Evolutionary conservation across 2,797 vertebrate species (phyloP), one percentile per base, ranked within the genome.

Genomic region (Chelon labrosus): DNA sequence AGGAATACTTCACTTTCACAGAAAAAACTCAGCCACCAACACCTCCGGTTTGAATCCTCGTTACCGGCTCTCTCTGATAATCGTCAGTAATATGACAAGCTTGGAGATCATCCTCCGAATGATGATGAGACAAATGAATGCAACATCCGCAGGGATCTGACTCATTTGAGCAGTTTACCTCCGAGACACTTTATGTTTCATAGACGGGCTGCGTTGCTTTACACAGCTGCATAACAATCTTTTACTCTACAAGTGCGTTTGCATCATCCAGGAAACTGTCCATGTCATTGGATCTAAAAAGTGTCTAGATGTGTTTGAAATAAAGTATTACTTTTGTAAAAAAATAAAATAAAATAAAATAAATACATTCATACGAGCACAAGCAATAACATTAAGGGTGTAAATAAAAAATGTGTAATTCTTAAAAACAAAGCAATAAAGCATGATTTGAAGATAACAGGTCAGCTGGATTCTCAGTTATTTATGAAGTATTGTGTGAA

Each of bases 361-460:
- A 27, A 27, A 42, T 11, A 0, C 35, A 72, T 51, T 60, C 3
- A 31, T 7, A 6, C 9, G 25, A 39, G 25, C 3, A 56, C 16
- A 51, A 53, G 14, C 27, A 53, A 39, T 54, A 46, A 22, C 44
- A 27, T 14, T 5, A 54, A 55, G 19, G 5, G 41, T 50, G 38
- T 37, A 11, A n/a, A 53, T 38, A 9, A 38, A 19, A 57, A 61
- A 61, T 55, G 12, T 16, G 16, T 1, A 27, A 14, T 56, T 27
- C 31, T 62, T 20, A 47, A 46, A 10, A 47, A 42, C 56, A 31
- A 77, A 61, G 2, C 4, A 54, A 73, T 75, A 62, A 70, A 74
- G 5, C 20, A 17, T 51, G 20, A 58, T 72, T 37, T 52, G 16
- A 50, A 13, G 49, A 25, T 9, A 47, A 19, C 42, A 37, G 10